Conservation (phyloP, 2,888 invertebrate genomes). For the Tetranychus truncatus region DNA sequence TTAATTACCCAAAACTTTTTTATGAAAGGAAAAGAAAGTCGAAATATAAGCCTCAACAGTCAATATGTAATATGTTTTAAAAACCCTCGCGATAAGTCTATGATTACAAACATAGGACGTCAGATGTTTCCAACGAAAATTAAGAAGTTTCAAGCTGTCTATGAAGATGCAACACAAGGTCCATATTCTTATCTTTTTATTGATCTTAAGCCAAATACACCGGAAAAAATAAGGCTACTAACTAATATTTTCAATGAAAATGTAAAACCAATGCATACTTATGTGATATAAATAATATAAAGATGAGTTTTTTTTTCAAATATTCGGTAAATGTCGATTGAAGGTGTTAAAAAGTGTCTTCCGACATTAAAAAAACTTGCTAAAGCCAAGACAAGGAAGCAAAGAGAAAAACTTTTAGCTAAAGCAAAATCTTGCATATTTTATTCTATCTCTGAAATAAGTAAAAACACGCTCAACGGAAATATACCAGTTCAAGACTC, state of each 20-base stretch:
- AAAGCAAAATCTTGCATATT: neutral
- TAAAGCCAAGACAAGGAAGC: neutral
- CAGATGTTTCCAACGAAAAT: too few relatives aligned
- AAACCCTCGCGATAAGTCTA: too few relatives aligned
- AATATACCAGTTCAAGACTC: neutral
- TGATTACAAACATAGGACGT: too few relatives aligned
- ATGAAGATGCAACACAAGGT: conserved; percentile 20
- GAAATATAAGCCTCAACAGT: neutral
- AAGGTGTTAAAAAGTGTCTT: neutral
- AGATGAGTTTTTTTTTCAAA: neutral
- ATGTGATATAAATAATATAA: neutral
- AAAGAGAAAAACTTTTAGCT: neutral
- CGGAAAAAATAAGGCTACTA: conserved; percentile 21
- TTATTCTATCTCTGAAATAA: neutral
- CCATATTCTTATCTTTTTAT: conserved; percentile 26
- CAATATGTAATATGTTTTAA: too few relatives aligned
- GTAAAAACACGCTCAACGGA: neutral
- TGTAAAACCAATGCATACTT: neutral
- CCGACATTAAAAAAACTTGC: conserved; percentile 3
- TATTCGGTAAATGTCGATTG: neutral
- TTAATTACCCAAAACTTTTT: neutral
- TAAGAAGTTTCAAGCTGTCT: neutral
- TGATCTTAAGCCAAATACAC: conserved; percentile 24
- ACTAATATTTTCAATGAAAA: neutral
- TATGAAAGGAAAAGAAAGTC: neutral